Base-by-base conservation (phyloP, 2,797 vertebrate genomes). In the Sparus aurata region DNA sequence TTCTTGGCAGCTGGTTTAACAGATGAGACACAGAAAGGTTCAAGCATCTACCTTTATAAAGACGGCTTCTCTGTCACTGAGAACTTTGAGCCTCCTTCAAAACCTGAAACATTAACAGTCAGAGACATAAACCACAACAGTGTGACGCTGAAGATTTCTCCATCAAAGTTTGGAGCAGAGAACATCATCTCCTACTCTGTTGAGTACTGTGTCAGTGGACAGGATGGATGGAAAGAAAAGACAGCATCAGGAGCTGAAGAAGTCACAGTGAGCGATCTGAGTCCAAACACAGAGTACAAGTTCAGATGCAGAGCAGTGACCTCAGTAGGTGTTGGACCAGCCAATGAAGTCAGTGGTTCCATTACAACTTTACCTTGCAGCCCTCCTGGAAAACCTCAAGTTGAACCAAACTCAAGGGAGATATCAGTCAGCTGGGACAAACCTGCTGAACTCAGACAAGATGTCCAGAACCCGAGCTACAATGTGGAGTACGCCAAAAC, bases 261-360 rank as follows among this genome's bases (percentile, higher is more conserved):
- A 20, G 50, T 91, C 49, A 75, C 76, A 50, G 63, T 93, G 47
- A 53, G 46, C 5, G 59, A 49, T 9, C 76, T 93, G 73, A 45
- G 34, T n/a, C 77, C 80, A 5, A 49, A 91, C 67, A 90, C 88
- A 17, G 64, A 79, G 22, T 92, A 93, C 9, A 50, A 64, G 20
- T 62, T 62, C 59, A 45, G 58, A 41, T 60, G 58, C 58, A 30
- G 59, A 62, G 59, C n/a, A 23, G 41, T 45, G 38, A 62, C 59
- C 59, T 62, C 38, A 16, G 3, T 23, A 20, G 59, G 41, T 23
- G 38, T 62, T 45, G 38, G 59, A 13, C 59, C 59, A 23, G 59
- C 41, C 41, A 62, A 16, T 45, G 41, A 45, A 23, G 41, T 45
- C 68, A 70, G 13, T 52, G 78, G 55, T 5, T 4, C 55, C 18